phyloP scores from a whole-genome alignment of 2,113 vertebrate species.

The Mormoops blainvillei region DNA sequence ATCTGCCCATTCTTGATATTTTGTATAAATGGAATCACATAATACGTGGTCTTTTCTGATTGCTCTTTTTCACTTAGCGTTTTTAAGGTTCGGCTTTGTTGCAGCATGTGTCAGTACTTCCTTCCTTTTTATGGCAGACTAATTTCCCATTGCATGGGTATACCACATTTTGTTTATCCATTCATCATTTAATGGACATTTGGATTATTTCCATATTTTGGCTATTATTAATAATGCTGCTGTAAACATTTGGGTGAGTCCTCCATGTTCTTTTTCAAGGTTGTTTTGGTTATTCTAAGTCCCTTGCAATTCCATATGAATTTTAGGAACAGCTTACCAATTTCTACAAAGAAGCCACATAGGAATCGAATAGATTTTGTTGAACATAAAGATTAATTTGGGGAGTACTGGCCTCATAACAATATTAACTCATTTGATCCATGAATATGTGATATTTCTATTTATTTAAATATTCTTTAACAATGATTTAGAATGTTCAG shows the following conservation, averaged over 20 bases:
- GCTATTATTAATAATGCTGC: neutral
- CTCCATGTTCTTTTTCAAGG: neutral
- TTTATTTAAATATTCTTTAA: neutral
- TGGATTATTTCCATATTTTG: neutral
- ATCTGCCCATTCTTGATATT: neutral
- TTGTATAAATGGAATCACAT: neutral
- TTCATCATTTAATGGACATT: neutral
- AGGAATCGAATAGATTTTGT: neutral
- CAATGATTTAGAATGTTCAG: neutral
- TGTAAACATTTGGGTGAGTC: neutral
- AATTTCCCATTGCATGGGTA: neutral
- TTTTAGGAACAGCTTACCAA: neutral
- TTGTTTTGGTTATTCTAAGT: neutral
- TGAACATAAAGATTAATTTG: neutral
- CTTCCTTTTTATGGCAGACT: neutral
- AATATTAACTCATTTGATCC: neutral
- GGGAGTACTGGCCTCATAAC: neutral
- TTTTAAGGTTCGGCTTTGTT: neutral
- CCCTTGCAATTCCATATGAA: neutral
- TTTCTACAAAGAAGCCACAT: neutral
- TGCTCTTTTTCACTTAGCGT: neutral
- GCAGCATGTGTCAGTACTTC: neutral
- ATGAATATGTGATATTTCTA: neutral
- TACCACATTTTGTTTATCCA: neutral
- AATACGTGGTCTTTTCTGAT: neutral